These are phyloP conservation scores for Drosophila gunungcola DNA, from an alignment of 1,140 invertebrate species.

Conservation along the genomic window DNA sequence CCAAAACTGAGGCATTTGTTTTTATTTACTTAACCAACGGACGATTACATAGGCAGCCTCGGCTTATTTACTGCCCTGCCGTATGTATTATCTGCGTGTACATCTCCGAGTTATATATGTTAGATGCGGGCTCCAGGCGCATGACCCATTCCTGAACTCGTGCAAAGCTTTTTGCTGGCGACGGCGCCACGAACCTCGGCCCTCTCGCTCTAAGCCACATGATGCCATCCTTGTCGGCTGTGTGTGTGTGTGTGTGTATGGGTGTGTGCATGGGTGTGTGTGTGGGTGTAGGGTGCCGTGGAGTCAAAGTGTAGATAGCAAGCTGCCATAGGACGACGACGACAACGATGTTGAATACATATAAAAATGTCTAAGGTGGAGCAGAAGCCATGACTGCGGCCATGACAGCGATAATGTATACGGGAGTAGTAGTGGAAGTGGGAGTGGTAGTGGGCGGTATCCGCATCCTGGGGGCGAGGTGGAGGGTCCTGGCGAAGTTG, in stretches of 20 bases:
- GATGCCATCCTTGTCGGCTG: slow-evolving; percentile 71
- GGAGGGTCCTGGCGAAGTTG: slow-evolving; percentile 35
- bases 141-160: slow-evolving; percentile 83
- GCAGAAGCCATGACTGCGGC: slow-evolving; percentile 84
- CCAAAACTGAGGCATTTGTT: slow-evolving; percentile 45
- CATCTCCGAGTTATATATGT: slow-evolving; percentile 49
- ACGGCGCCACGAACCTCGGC: slow-evolving; percentile 65
- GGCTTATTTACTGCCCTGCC: slow-evolving; percentile 57
- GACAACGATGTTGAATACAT: slow-evolving; percentile 76
- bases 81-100: slow-evolving; percentile 44
- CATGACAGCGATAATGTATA: slow-evolving; percentile 83
- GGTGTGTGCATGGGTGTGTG: no score
- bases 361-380: slow-evolving; percentile 82
- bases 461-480: background rate
- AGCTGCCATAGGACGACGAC: slow-evolving; percentile 77
- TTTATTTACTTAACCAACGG: slow-evolving; percentile 66
- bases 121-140: slow-evolving; percentile 68
- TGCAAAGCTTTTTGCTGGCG: slow-evolving; percentile 56
- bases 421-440: slow-evolving; percentile 29
- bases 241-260: slow-evolving; percentile 1
- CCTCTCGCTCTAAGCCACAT: slow-evolving; percentile 61
- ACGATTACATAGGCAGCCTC: slow-evolving; percentile 19
- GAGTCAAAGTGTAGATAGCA: slow-evolving; percentile 82
- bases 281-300: slow-evolving; percentile 51
- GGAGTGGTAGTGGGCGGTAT: slow-evolving; percentile 12